Evolutionary conservation across 2,797 vertebrate species (phyloP), one percentile per base, ranked within the genome.

Genomic region (Lacerta bilineata): DNA sequence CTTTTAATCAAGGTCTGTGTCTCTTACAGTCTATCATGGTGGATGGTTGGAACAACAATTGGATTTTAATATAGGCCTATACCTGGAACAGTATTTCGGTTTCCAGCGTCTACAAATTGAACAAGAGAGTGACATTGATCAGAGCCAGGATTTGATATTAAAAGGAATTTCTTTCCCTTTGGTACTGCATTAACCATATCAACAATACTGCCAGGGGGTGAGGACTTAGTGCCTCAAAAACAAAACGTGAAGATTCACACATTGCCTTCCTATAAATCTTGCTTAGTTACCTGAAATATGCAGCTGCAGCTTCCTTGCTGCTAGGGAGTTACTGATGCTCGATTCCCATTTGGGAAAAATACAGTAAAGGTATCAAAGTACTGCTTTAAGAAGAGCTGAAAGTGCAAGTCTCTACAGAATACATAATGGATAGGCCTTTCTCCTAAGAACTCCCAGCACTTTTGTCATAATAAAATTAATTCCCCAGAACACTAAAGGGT

Each of bases 381-480:
- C 87, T 17, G 0, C n/a, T 92, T 79, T 84, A 8, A n/a, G 61
- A 10, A 72, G 64, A 66, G 27, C 36, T 74, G 18, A 76, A 88
- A 43, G 18, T 29, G 8, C 33, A 85, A 89, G 50, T 76, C 66
- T 83, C n/a, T 17, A 1, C 25, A 74, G 81, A 89, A 83, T 90
- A 20, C 8, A 39, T 81, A 59, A 66, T 71, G 79, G 82, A 76
- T 91, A 3, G 13, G n/a, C 89, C 15, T 0, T 94, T 94, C 59
- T 55, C 1, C 59, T 86, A 55, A 80, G 39, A 91, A 87, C 1
- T 29, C 81, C 83, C 33, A 23, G 89, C 29, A 80, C 59, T 91
- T 95, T 83, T 83, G 29, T 77, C 71, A 81, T 86, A 86, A 43
- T 88, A 80, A 93, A 95, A 96, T 95, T 89, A 93, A 85, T 91